These are phyloP conservation scores for Cremastinae sp. DNA, from an alignment of 2,888 invertebrate species.

Conservation along the genomic window DNA sequence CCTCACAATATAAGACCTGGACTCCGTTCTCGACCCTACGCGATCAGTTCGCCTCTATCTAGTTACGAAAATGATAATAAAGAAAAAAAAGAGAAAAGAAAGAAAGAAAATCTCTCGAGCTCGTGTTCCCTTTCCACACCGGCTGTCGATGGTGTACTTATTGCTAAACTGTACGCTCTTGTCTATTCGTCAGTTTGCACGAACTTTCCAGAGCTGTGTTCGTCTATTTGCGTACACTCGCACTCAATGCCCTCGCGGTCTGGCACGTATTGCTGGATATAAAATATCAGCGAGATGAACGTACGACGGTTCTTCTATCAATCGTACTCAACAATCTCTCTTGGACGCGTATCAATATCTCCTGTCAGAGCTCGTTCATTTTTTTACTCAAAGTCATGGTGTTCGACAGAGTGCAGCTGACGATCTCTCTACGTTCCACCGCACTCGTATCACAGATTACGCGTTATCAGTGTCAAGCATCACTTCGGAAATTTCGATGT, in stretches of 20 bases:
- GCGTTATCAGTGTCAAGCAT: constrained; percentile 2
- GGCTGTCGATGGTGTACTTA: constrained; percentile 17
- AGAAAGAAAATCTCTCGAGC: constrained; percentile 3
- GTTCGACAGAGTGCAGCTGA: too few species aligned
- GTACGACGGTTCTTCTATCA: constrained; percentile 41
- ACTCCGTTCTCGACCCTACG: constrained; percentile 36
- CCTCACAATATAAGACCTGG: constrained; percentile 41
- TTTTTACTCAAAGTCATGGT: not conserved
- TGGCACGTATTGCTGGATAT: constrained; percentile 34
- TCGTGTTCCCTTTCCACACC: constrained; percentile 32
- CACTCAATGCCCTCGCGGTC: constrained; percentile 32
- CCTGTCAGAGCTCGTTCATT: not conserved
- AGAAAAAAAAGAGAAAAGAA: constrained; percentile 13
- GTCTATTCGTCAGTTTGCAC: constrained; percentile 4
- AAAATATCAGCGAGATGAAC: constrained; percentile 17
- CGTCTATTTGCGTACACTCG: constrained; percentile 12
- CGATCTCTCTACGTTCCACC: constrained; percentile 21
- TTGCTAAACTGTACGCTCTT: constrained; percentile 18
- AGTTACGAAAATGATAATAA: constrained; percentile 31
- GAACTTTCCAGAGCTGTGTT: not conserved
- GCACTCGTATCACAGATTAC: constrained; percentile 22
- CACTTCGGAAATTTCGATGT: not conserved
- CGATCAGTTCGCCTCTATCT: constrained; percentile 28
- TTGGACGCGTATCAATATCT: constrained; percentile 33
- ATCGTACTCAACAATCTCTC: constrained; percentile 45